Conservation (phyloP, 2,888 invertebrate genomes). For the Helicoverpa assulta region DNA sequence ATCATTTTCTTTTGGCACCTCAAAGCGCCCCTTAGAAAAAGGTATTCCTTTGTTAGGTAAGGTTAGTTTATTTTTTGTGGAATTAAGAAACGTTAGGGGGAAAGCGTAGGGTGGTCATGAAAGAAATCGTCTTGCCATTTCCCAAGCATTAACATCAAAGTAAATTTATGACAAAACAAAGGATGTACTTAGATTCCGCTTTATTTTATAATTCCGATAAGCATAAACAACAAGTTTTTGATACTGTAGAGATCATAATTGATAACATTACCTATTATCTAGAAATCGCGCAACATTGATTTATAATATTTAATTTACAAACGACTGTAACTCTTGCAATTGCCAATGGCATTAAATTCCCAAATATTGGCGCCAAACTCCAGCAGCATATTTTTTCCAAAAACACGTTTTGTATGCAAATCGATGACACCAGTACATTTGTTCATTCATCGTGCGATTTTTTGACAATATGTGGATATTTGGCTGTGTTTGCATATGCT, state of each 20-base stretch:
- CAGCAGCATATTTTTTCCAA: not conserved
- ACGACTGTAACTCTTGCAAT: too few species aligned
- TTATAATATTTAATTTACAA: not conserved
- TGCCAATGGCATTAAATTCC: too few species aligned
- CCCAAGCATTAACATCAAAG: too few species aligned
- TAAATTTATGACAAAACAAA: conserved; percentile 14
- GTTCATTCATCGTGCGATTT: not conserved
- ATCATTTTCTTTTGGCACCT: too few species aligned
- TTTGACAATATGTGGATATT: not conserved
- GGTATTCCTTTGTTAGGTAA: conserved; percentile 2
- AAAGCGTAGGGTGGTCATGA: too few species aligned
- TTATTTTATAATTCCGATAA: conserved; percentile 26
- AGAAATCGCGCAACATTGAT: conserved; percentile 10
- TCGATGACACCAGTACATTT: not conserved
- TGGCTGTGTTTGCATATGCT: not conserved
- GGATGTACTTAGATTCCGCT: not conserved
- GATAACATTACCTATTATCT: conserved; percentile 4
- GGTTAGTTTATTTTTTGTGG: too few species aligned
- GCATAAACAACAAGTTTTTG: conserved; percentile 5
- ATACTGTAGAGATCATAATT: conserved; percentile 8
- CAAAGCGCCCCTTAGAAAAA: conserved; percentile 1
- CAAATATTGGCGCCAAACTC: not conserved
- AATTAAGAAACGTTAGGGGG: not conserved
- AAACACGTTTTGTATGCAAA: not conserved
- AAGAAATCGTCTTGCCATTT: too few species aligned